These are phyloP conservation scores for Drosophila vallismaia DNA, from an alignment of 2,888 invertebrate genomes.

Conservation along the genomic window DNA sequence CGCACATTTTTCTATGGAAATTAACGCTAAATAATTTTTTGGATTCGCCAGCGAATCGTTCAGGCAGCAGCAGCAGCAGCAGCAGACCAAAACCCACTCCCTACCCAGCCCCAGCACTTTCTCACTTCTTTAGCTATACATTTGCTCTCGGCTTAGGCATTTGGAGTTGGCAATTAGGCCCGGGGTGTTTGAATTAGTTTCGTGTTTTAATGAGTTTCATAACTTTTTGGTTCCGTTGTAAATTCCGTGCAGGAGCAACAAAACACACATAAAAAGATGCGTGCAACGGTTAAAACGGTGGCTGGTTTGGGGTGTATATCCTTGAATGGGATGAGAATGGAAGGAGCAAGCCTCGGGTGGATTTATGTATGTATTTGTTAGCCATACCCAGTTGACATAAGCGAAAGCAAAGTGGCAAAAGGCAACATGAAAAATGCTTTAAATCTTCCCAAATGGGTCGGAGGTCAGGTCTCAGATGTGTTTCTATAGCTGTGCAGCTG, in stretches of 20 bases:
- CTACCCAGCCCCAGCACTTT: neutral
- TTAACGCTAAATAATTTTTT: constrained; percentile 78
- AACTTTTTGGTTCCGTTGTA: constrained; percentile 79
- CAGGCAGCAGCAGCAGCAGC: constrained; percentile 33
- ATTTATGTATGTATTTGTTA: constrained; percentile 48
- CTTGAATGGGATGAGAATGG: neutral
- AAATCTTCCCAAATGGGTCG: constrained; percentile 40
- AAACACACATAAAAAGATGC: constrained; percentile 42
- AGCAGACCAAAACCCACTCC: constrained; percentile 47
- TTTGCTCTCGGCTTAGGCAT: constrained; percentile 36
- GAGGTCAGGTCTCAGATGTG: neutral
- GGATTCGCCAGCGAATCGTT: constrained; percentile 61
- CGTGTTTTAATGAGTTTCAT: constrained; percentile 77
- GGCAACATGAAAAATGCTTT: constrained; percentile 58
- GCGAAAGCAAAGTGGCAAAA: constrained; percentile 58
- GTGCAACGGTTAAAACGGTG: constrained; percentile 31
- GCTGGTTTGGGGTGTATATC: neutral
- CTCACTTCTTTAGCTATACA: constrained; percentile 10
- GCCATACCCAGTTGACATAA: constrained; percentile 68
- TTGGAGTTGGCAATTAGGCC: constrained; percentile 74
- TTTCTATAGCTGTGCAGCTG: constrained; percentile 2
- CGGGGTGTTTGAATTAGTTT: constrained; percentile 77
- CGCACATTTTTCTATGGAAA: constrained; percentile 79
- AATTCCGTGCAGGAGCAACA: constrained; percentile 61
- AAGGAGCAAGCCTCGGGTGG: constrained; percentile 31